phyloP scores from a whole-genome alignment of 2,888 invertebrate species.

The Agrochola lychnidis region DNA sequence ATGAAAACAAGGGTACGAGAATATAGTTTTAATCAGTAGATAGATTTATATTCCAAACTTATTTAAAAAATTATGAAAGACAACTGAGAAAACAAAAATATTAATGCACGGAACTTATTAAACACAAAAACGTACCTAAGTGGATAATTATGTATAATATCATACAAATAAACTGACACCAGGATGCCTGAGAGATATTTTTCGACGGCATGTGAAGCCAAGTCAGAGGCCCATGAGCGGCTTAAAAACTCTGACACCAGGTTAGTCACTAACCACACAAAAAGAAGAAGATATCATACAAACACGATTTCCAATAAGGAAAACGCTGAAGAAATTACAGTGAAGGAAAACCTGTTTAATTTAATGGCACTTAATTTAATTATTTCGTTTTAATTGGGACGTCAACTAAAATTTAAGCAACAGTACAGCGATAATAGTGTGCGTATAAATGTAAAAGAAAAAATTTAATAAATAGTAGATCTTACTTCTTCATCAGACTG shows the following conservation, averaged over 20 bases:
- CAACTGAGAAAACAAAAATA: neutral
- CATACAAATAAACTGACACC: neutral
- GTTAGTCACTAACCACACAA: too few relatives aligned
- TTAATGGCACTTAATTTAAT: neutral
- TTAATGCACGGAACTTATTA: neutral
- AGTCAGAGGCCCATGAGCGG: too few relatives aligned
- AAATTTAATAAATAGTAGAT: neutral
- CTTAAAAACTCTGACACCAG: too few relatives aligned
- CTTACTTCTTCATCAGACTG: constrained; percentile 88
- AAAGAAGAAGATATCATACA: too few relatives aligned
- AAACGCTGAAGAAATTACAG: constrained; percentile 32
- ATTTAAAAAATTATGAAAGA: neutral
- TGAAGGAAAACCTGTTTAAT: neutral
- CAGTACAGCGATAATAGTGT: neutral
- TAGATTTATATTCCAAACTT: neutral
- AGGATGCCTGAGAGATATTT: too few relatives aligned
- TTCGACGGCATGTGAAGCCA: too few relatives aligned
- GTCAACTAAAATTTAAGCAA: neutral
- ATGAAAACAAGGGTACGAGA: constrained; percentile 17
- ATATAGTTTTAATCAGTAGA: constrained; percentile 23
- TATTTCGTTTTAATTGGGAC: neutral
- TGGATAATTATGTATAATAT: neutral
- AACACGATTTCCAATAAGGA: constrained; percentile 2
- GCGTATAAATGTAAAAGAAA: constrained; percentile 4
- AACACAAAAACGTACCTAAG: neutral